phyloP scores from a whole-genome alignment of 2,113 vertebrate species.

The Colaptes auratus region DNA sequence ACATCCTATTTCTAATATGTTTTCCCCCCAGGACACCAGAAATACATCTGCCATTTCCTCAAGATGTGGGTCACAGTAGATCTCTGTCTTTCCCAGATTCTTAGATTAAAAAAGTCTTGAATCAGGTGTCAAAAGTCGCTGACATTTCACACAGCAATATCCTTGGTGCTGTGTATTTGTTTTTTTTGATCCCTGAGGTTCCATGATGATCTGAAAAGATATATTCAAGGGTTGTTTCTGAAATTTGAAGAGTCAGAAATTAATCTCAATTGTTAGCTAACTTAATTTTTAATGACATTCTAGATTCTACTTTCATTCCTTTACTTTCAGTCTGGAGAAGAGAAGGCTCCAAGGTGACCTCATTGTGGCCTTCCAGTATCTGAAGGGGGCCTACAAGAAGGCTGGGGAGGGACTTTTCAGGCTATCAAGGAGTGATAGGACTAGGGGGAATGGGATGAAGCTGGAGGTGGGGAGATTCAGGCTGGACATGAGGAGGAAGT shows the following conservation, averaged over 20 bases:
- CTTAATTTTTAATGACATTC: not conserved
- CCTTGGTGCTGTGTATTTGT: not conserved
- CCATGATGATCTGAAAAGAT: not conserved
- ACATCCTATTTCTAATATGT: not conserved
- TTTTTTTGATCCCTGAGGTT: not conserved
- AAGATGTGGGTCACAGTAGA: not conserved
- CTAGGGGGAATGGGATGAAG: no score
- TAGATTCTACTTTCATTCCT: not conserved
- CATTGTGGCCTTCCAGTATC: no score
- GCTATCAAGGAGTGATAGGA: no score
- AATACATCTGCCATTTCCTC: not conserved
- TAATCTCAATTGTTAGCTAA: not conserved
- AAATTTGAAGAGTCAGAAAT: not conserved
- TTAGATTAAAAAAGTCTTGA: not conserved
- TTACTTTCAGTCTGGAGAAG: no score
- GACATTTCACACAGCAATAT: not conserved
- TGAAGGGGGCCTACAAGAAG: no score
- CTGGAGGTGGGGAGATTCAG: no score
- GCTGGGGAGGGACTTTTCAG: no score
- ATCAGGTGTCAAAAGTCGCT: not conserved
- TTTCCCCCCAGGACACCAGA: not conserved
- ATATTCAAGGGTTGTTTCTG: not conserved
- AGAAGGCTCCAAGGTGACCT: no score
- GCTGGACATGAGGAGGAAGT: no score
- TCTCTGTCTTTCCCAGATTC: not conserved